A percentile compares a stretch with the other conserved stretches of the same genome.
Evolutionary conservation across 2,888 invertebrate species (phyloP).

Genomic region (Taenaris catops): DNA sequence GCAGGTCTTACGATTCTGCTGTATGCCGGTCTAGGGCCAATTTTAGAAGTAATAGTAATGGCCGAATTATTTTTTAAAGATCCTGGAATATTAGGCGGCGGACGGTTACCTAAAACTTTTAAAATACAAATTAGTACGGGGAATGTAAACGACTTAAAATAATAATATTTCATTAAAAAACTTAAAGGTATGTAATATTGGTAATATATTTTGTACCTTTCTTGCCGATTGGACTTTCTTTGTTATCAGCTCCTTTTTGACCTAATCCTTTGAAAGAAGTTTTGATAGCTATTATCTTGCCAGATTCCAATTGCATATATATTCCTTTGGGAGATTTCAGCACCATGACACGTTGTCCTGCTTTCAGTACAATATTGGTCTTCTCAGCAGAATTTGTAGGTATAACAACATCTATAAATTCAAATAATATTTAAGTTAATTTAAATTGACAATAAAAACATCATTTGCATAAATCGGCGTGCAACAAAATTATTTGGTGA

Average conservation of each 20-base stretch:
- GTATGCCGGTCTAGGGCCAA: conserved; percentile 50
- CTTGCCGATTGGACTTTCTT: conserved; percentile 61
- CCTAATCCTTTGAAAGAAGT: conserved; percentile 85
- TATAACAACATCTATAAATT: conserved; percentile 88
- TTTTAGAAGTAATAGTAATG: conserved; percentile 79
- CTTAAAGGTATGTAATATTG: too few species aligned
- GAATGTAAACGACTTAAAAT: too few species aligned
- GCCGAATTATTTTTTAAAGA: conserved; percentile 81
- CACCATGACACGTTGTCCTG: conserved; percentile 96
- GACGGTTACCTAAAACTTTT: conserved; percentile 58
- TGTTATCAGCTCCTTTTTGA: conserved; percentile 54
- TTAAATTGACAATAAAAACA: too few species aligned
- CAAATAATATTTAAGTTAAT: too few species aligned
- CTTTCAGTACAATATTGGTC: conserved; percentile 93
- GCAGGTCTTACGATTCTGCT: conserved; percentile 61
- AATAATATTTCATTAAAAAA: conserved; percentile 1
- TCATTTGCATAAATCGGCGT: too few species aligned
- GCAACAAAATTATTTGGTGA: too few species aligned
- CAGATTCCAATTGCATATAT: conserved; percentile 96
- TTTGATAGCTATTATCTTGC: conserved; percentile 96
- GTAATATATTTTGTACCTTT: conserved; percentile 46
- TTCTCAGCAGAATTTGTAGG: conserved; percentile 95
- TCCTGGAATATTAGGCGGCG: conserved; percentile 60
- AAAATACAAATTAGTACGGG: too few species aligned
- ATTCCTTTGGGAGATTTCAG: conserved; percentile 97